Base-by-base conservation (phyloP, 2,113 vertebrate species). In the Leptosomus discolor region DNA sequence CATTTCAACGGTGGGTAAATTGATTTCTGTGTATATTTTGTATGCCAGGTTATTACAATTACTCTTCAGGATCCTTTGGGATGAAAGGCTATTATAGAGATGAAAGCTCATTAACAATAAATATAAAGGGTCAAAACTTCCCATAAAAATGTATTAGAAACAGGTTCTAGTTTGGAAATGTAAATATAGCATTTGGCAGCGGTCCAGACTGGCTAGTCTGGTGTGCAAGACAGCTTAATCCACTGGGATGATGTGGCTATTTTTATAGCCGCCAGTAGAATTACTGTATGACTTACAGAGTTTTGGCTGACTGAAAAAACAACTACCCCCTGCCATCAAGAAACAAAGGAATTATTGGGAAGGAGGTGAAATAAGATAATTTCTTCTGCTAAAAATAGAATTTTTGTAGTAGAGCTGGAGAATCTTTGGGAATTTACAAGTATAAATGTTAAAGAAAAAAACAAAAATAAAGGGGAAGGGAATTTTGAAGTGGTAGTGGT, bases 91-190 rank as follows among this genome's bases (percentile, higher is more conserved):
- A 69, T 97, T 94, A 95, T 13, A 71, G 70, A 95, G 95, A 92
- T 92, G 89, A 95, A 93, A 95, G 87, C 96, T 97, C 89, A 95
- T 97, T 97, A 97, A 87, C 91, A 94, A 95, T 85, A 97, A 97
- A 96, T 96, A 97, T 71, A 94, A 97, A 92, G 95, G 96, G 96
- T 96, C 96, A 92, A 95, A 97, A 95, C 69, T 85, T 80, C 65
- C 94, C 80, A 92, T 96, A 95, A 96, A 97, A 95, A 95, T 70
- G 77, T 90, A 97, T 96, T 97, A 94, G 92, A 91, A 97, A 89
- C 94, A 97, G 97, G 95, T 97, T 97, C 93, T 61, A 34, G 94
- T 79, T 95, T 96, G 86, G 91, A 90, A 97, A 95, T 91, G 84
- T 97, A 96, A 97, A 97, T 95, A 97, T 10, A 91, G 84, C 32